Evolutionary conservation across 2,888 invertebrate genomes (phyloP), one percentile per base, ranked within the genome.

Genomic region (Neoascia interrupta): DNA sequence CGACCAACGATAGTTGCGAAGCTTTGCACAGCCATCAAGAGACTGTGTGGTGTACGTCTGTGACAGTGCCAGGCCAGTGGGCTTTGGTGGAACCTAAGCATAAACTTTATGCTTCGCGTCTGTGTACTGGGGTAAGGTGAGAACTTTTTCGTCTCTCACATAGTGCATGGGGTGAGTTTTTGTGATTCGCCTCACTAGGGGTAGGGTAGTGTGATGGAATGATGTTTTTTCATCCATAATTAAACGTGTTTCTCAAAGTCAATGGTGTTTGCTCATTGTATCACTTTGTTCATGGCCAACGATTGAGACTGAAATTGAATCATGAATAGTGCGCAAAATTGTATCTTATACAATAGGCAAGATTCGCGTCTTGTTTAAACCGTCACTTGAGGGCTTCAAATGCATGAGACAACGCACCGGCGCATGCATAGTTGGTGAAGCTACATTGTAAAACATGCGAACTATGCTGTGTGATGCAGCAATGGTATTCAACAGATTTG

Each of bases 1-100:
- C 63, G n/a, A 53, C 16, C 39, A 72, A 45, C 73, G 47, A 37
- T 53, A 37, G 53, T 56, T 79, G 66, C 61, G 41, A 51, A 73
- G 66, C 73, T 79, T 79, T 79, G 54, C 64, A 66, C 79, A 66
- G 49, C 54, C 60, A 56, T 68, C 19, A 68, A 79, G 54, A 73
- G 49, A 79, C 79, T 79, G 79, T 73, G 37, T 49, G n/a, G 8
- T 8, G 4, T 4, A 28, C 36, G 61, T 11, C 58, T 49, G 72
- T 49, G 66, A 18, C 36, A 54, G 39, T 54, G 34, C 58, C 15
- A 70, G 10, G 34, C 58, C 15, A 70, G 10, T 28, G 37, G 53
- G 49, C 41, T 56, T 53, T 54, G 45, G 39, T 28, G 10, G 13
- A n/a, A n/a, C n/a, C n/a, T n/a, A n/a, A n/a, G n/a, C n/a, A n/a